Conservation (phyloP, 2,113 vertebrate genomes). For the Paramisgurnus dabryanus region DNA sequence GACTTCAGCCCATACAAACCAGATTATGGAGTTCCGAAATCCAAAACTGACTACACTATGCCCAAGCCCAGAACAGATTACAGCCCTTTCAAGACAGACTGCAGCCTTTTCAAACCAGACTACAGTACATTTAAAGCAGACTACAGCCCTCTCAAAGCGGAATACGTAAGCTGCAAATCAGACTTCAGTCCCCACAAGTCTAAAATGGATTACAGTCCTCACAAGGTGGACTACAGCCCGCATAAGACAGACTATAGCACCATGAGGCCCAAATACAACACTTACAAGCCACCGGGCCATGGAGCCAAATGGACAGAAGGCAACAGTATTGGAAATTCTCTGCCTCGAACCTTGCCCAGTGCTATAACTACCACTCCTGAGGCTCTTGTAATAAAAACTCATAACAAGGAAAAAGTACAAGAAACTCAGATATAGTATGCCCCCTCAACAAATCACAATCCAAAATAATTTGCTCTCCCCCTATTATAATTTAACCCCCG, state of each 20-base stretch:
- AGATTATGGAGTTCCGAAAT: constrained; percentile 72
- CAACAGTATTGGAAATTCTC: constrained; percentile 91
- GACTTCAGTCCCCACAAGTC: constrained; percentile 66
- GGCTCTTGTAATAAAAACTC: constrained; percentile 92
- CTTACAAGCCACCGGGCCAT: constrained; percentile 78
- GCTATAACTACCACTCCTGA: constrained; percentile 82
- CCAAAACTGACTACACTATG: constrained; percentile 68
- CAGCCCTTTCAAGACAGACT: constrained; percentile 70
- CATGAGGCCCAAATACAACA: constrained; percentile 76
- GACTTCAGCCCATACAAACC: constrained; percentile 72
- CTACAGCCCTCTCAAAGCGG: constrained; percentile 71
- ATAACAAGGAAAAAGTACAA: constrained; percentile 97
- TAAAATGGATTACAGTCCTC: constrained; percentile 74
- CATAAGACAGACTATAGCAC: constrained; percentile 72
- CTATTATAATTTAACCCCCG: constrained; percentile 43
- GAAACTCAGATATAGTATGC: constrained; percentile 92
- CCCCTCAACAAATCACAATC: constrained; percentile 2
- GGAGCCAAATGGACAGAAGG: constrained; percentile 92
- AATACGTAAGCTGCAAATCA: constrained; percentile 87
- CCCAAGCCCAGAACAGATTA: constrained; percentile 71
- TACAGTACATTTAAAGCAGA: constrained; percentile 72
- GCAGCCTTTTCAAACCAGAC: constrained; percentile 71
- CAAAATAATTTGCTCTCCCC: constrained; percentile 35
- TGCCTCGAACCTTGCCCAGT: constrained; percentile 88
- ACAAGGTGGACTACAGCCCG: constrained; percentile 71